Evolutionary conservation across 2,888 invertebrate genomes (phyloP).

Genomic region (Drosophila siamana): DNA sequence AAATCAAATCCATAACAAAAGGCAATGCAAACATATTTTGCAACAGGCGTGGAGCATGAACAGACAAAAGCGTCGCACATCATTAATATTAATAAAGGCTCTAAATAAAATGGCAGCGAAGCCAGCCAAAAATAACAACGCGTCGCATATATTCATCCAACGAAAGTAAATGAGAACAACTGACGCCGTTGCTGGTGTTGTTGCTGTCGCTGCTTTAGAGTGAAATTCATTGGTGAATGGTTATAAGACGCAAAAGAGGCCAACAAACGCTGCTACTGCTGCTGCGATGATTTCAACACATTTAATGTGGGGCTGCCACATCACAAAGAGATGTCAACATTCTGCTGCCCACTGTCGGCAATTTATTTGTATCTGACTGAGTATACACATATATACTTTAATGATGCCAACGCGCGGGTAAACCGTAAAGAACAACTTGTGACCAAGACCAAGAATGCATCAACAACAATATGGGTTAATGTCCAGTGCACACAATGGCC

Average conservation of each 20-base stretch:
- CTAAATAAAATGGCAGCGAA: slow-evolving; percentile 61
- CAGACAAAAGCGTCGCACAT: slow-evolving; percentile 55
- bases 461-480: slow-evolving; percentile 65
- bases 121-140: slow-evolving; percentile 69
- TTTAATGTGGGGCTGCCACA: slow-evolving; percentile 53
- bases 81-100: slow-evolving; percentile 79
- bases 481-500: slow-evolving; percentile 59
- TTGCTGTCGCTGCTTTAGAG: slow-evolving; percentile 14
- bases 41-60: slow-evolving; percentile 36
- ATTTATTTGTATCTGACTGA: slow-evolving; percentile 46
- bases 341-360: slow-evolving; percentile 49
- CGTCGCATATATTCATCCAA: slow-evolving; percentile 39
- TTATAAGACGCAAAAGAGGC: slow-evolving; percentile 36
- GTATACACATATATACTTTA: slow-evolving; percentile 36
- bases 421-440: slow-evolving; percentile 39
- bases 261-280: background rate
- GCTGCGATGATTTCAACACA: slow-evolving; percentile 65
- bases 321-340: slow-evolving; percentile 71
- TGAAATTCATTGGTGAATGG: slow-evolving; percentile 26
- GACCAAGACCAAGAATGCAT: slow-evolving; percentile 18
- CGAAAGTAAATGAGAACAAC: slow-evolving; percentile 56
- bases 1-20: slow-evolving; percentile 29
- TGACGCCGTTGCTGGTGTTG: background rate
- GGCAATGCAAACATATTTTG: slow-evolving; percentile 45
- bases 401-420: slow-evolving; percentile 28